phyloP scores from a whole-genome alignment of 2,888 invertebrate species.

The Charanyca ferruginea region DNA sequence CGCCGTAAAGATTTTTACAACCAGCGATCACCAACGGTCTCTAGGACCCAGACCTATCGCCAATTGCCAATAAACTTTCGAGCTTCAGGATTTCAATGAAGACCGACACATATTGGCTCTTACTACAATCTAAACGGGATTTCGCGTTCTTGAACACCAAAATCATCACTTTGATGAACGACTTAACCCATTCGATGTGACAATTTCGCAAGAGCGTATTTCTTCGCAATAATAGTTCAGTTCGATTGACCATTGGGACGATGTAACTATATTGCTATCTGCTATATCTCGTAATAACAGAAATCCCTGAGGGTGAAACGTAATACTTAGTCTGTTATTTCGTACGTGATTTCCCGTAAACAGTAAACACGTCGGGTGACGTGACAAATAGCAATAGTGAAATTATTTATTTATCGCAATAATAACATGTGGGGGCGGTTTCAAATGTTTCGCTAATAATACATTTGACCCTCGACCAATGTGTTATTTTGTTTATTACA shows the following conservation, averaged over 20 bases:
- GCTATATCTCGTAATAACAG: conserved; percentile 67
- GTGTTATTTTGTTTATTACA: conserved; percentile 65
- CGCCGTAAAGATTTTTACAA: conserved; percentile 87
- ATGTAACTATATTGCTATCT: conserved; percentile 53
- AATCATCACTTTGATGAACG: conserved; percentile 67
- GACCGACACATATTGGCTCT: conserved; percentile 64
- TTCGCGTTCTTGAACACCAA: conserved; percentile 45
- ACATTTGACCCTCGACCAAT: conserved; percentile 62
- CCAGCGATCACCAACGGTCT: conserved; percentile 77
- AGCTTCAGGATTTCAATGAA: conserved; percentile 79
- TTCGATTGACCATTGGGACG: conserved; percentile 47
- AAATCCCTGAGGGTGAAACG: conserved; percentile 52
- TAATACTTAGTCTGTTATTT: conserved; percentile 56
- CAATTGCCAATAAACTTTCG: conserved; percentile 80
- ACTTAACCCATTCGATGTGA: conserved; percentile 55
- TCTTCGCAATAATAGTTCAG: conserved; percentile 43
- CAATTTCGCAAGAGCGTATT: conserved; percentile 57
- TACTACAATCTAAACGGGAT: conserved; percentile 67
- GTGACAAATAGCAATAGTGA: conserved; percentile 71
- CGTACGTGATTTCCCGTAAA: conserved; percentile 48
- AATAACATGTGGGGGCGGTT: conserved; percentile 65
- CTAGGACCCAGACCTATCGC: conserved; percentile 60
- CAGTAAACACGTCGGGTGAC: conserved; percentile 55
- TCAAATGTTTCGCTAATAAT: conserved; percentile 67
- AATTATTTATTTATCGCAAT: conserved; percentile 70